phyloP scores from a whole-genome alignment of 2,113 vertebrate species.

The Microcebus griseorufus region DNA sequence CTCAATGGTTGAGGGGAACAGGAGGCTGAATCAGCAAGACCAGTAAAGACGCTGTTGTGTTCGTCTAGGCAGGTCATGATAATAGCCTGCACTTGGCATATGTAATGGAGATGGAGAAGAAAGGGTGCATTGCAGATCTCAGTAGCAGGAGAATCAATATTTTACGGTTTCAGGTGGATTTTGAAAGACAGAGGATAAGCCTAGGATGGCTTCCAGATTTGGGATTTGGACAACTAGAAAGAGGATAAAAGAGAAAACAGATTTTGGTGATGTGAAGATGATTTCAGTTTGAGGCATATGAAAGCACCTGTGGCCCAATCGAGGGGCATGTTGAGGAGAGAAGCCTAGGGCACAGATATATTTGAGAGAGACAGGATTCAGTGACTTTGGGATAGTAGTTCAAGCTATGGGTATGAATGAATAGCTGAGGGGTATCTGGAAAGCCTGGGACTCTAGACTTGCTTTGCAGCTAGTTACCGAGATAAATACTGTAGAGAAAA shows the following conservation, averaged over 20 bases:
- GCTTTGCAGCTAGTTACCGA: background rate
- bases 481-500: background rate
- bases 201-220: background rate
- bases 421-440: background rate
- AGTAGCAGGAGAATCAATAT: background rate
- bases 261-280: background rate
- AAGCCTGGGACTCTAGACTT: background rate
- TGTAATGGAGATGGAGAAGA: background rate
- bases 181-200: background rate
- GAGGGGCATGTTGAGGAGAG: background rate
- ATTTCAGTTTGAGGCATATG: background rate
- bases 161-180: background rate
- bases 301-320: background rate
- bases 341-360: background rate
- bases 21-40: background rate
- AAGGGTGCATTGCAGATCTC: background rate
- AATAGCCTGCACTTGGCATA: background rate
- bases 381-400: background rate
- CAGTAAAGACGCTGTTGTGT: rapidly evolving
- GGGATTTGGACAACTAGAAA: background rate
- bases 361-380: background rate
- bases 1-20: background rate
- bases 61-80: background rate
- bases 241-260: background rate
- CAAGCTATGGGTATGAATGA: background rate